Base-by-base conservation (phyloP, 2,113 vertebrate genomes). In the Fulica atra region DNA sequence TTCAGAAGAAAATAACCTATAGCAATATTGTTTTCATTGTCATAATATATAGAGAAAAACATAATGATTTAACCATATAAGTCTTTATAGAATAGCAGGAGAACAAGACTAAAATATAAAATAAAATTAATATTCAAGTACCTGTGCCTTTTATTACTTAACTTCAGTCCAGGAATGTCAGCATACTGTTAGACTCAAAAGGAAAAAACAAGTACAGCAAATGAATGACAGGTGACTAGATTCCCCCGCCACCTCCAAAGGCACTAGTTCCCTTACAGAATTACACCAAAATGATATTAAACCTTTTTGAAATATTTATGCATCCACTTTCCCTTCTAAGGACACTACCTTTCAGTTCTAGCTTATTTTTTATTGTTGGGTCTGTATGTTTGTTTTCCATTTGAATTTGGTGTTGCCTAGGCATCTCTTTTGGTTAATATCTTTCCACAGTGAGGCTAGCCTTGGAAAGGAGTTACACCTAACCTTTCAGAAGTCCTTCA, bases 401-500 rank as follows among this genome's bases (percentile, higher is more conserved):
- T 76, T 78, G 48, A 14, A 81, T 88, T 79, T 79, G 56, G 33
- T 80, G 21, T 61, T 92, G 21, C 33, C 69, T 84, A 89, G 70
- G 74, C 36, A 87, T 89, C 64, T 42, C 59, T 92, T 57, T 91
- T 85, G 72, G 79, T 96, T 96, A 96, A 92, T 90, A 95, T 81
- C 85, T 95, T 79, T 93, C 69, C 65, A 88, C 59, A 92, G 81
- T 83, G 88, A 86, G 91, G 16, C 66, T 78, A 93, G 66, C n/a
- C 46, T 93, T 70, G 66, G 59, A 86, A 95, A 46, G 61, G 44
- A 94, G 59, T 93, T 95, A 94, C 84, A 53, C 12, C 13, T 76
- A 82, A 93, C 44, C 56, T 95, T 97, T 95, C 89, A 95, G 92
- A 97, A 88, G 48, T 92, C 48, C 83, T 96, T 98, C 77, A 95